These are phyloP conservation scores for Prunella fulvescens DNA, from an alignment of 2,113 vertebrate genomes.

Conservation along the genomic window DNA sequence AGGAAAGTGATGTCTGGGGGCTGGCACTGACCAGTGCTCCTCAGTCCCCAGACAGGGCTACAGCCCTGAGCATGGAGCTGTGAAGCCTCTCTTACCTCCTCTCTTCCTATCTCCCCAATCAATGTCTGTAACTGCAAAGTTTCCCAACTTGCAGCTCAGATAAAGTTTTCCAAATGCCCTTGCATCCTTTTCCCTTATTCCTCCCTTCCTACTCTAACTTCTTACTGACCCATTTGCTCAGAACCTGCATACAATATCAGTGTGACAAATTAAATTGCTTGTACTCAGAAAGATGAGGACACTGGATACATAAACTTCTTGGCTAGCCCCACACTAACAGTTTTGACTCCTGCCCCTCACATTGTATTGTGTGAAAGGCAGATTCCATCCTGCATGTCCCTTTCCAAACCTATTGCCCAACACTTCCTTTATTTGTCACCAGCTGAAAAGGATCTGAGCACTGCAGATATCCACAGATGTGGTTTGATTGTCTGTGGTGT, in stretches of 20 bases:
- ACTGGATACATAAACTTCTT: not conserved
- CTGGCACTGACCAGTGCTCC: not conserved
- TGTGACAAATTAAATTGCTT: not conserved
- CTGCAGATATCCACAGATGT: not conserved
- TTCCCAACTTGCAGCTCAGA: not conserved
- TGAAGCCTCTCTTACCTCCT: not conserved
- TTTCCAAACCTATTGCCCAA: conserved; percentile 18
- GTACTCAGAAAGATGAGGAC: not conserved
- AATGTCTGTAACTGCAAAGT: not conserved
- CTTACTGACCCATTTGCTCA: not conserved
- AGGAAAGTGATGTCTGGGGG: not conserved
- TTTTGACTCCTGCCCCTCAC: not conserved
- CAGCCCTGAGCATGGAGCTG: not conserved
- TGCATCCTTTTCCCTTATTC: not conserved
- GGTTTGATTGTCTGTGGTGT: not conserved
- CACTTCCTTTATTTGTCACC: not conserved
- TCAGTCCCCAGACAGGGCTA: not conserved
- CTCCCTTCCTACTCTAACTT: not conserved
- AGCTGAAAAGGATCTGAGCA: not conserved
- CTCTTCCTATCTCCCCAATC: not conserved
- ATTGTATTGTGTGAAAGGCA: not conserved
- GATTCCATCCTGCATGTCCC: not conserved
- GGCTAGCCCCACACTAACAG: not conserved
- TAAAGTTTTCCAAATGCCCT: not conserved
- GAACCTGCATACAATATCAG: not conserved